Conservation (phyloP, 2,888 invertebrate species). For the Chymomyza amoena region DNA sequence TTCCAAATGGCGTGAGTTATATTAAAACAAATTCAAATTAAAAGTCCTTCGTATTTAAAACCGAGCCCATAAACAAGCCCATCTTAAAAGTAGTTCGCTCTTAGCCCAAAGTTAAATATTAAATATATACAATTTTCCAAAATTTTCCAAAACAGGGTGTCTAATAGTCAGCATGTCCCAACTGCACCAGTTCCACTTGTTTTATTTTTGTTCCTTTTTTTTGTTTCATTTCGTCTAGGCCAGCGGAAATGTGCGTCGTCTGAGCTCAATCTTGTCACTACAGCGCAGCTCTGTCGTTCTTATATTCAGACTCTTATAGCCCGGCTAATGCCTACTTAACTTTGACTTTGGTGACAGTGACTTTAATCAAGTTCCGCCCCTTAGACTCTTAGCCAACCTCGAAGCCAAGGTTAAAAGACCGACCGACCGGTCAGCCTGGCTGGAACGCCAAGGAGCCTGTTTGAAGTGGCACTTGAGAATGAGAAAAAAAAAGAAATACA, state of each 20-base stretch:
- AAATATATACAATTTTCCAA: too few species aligned
- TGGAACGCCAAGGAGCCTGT: slow-evolving; percentile 17
- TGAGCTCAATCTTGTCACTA: slow-evolving; percentile 8
- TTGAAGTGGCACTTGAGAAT: slow-evolving; percentile 4
- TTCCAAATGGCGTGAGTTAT: too few species aligned
- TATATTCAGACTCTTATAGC: slow-evolving; percentile 6
- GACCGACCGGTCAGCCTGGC: background rate
- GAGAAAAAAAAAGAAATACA: too few species aligned
- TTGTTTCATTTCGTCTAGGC: slow-evolving; percentile 28
- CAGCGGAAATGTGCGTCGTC: slow-evolving; percentile 45
- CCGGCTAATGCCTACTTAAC: slow-evolving; percentile 63
- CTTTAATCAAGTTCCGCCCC: slow-evolving; percentile 56
- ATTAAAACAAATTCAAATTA: too few species aligned
- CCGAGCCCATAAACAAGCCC: too few species aligned
- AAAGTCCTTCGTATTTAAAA: too few species aligned
- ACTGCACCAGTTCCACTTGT: too few species aligned
- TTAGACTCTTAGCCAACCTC: slow-evolving; percentile 6
- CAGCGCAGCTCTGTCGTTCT: slow-evolving; percentile 4
- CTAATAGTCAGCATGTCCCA: too few species aligned
- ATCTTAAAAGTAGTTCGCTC: too few species aligned
- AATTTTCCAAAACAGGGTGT: too few species aligned
- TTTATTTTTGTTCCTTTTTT: slow-evolving; percentile 13
- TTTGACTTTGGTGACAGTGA: slow-evolving; percentile 65
- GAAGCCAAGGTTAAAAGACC: slow-evolving; percentile 29
- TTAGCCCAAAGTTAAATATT: too few species aligned